Evolutionary conservation across 2,797 vertebrate genomes (phyloP).

Genomic region (Holocentrus rufus): DNA sequence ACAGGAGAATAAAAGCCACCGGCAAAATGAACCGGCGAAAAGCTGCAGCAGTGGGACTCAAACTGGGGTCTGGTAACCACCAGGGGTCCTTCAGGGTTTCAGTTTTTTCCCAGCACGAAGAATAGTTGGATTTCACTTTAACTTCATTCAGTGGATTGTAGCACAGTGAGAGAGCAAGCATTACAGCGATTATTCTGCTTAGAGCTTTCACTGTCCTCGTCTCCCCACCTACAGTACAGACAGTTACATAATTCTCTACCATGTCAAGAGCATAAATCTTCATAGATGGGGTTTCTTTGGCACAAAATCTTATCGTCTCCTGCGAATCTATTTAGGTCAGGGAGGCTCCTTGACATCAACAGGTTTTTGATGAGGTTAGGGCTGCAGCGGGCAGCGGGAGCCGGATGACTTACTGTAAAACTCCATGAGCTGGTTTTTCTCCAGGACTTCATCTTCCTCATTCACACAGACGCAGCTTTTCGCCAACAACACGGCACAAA

Average conservation of each 20-base stretch:
- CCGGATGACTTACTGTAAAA: conserved; percentile 81
- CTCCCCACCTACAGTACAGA: background rate
- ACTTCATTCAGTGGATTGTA: background rate
- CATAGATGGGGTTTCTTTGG: no score
- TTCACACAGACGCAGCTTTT: conserved; percentile 60
- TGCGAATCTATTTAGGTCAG: background rate
- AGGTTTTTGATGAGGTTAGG: no score
- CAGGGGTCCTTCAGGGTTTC: conserved; percentile 11
- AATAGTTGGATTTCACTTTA: background rate
- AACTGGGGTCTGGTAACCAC: conserved; percentile 25
- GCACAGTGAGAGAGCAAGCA: background rate
- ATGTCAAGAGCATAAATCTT: background rate
- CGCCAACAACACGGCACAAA: conserved; percentile 65
- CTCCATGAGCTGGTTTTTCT: conserved; percentile 74
- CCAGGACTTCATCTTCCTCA: conserved; percentile 74
- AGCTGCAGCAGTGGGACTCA: conserved; percentile 20
- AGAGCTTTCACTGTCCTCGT: no score
- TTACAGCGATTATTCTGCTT: background rate
- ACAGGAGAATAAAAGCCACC: background rate
- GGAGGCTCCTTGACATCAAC: background rate
- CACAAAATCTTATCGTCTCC: background rate
- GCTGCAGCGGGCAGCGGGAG: conserved; percentile 24
- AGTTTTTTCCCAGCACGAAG: background rate
- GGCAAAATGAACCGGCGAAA: conserved; percentile 21
- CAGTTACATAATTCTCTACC: background rate